phyloP scores from a whole-genome alignment of 2,113 vertebrate genomes.

The Cepphus grylle region DNA sequence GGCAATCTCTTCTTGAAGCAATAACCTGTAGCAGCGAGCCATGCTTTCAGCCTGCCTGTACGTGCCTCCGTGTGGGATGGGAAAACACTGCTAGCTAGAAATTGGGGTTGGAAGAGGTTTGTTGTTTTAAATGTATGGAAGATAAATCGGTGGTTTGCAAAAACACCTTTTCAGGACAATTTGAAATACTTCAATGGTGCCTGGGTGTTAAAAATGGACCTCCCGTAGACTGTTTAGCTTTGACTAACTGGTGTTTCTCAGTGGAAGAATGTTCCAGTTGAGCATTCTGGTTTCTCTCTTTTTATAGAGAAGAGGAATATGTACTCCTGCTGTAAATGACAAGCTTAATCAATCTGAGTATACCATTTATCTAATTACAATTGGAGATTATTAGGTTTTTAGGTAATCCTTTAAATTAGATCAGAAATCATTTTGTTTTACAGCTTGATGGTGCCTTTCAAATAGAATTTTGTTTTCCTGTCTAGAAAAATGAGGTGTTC shows the following conservation, averaged over 20 bases:
- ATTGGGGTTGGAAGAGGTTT: neutral
- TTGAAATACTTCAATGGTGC: neutral
- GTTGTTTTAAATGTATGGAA: neutral
- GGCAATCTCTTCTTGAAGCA: neutral
- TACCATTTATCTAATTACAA: slow-evolving; percentile 38
- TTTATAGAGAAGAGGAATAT: neutral
- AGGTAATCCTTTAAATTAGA: slow-evolving; percentile 41
- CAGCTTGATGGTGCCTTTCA: neutral
- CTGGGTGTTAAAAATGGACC: neutral
- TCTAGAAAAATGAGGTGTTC: neutral
- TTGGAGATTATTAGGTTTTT: slow-evolving; percentile 18
- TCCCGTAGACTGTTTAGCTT: neutral
- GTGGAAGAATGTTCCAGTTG: neutral
- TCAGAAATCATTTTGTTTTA: neutral
- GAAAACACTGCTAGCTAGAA: accelerated
- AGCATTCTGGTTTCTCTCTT: neutral
- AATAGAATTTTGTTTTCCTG: neutral
- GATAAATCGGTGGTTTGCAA: neutral
- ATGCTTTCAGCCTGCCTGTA: neutral
- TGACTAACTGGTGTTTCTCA: neutral
- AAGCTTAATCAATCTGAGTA: slow-evolving; percentile 24
- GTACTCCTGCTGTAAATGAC: neutral
- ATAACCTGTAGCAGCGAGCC: neutral
- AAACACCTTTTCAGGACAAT: neutral
- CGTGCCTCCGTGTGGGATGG: neutral